Conservation (phyloP, 2,113 vertebrate genomes). For the Grammomys surdaster region DNA sequence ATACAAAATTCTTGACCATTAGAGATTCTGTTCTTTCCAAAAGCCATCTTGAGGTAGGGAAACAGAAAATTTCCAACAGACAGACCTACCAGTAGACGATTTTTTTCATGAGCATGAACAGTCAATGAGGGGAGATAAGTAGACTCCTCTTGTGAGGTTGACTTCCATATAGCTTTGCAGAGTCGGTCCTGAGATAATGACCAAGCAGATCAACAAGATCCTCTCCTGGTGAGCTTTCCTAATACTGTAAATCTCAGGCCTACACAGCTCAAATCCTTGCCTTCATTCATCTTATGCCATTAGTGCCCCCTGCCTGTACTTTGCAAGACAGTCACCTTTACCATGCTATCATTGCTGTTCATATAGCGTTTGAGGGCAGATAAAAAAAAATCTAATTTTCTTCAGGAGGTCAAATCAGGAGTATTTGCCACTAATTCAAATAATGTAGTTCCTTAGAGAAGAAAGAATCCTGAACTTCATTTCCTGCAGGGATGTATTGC, state of each 20-base stretch:
- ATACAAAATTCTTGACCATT: fast-evolving
- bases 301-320: too few species aligned
- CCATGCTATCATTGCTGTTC: background rate
- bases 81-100: too few species aligned
- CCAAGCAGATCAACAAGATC: background rate
- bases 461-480: background rate
- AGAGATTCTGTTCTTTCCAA: background rate
- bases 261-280: background rate
- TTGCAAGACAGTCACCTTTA: background rate
- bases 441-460: background rate
- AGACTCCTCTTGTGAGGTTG: too few species aligned
- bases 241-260: background rate
- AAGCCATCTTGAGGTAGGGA: background rate
- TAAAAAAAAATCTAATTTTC: background rate
- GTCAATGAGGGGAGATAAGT: background rate
- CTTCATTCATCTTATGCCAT: background rate
- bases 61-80: background rate
- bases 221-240: background rate
- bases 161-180: background rate
- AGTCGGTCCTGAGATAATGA: background rate
- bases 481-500: background rate
- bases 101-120: too few species aligned
- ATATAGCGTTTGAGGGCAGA: background rate
- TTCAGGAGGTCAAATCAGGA: background rate
- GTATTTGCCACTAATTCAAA: background rate